A percentile compares a stretch with the other conserved stretches of the same genome.
Evolutionary conservation across 1,140 invertebrate genomes (phyloP).

Genomic region (Aporrectodea caliginosa): DNA sequence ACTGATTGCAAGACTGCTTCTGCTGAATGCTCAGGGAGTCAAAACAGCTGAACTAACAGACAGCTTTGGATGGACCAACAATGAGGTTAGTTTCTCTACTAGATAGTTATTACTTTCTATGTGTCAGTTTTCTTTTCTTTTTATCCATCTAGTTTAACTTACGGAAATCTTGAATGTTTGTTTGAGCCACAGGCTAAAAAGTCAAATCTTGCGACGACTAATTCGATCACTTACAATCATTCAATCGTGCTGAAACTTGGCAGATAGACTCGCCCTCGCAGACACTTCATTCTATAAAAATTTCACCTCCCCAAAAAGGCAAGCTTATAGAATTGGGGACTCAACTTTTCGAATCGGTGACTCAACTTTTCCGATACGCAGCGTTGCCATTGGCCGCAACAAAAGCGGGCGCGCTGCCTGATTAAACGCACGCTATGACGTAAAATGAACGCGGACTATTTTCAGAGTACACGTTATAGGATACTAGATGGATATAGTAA

Average conservation of each 20-base stretch:
- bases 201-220: not conserved
- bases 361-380: too few relatives aligned
- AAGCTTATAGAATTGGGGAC: too few relatives aligned
- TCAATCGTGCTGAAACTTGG: not conserved
- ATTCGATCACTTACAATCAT: not conserved
- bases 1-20: slow-evolving; percentile 47
- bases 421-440: too few relatives aligned
- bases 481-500: too few relatives aligned
- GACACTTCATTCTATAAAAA: too few relatives aligned
- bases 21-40: slow-evolving; percentile 46
- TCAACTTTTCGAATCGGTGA: too few relatives aligned
- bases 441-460: too few relatives aligned
- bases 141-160: not conserved
- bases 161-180: not conserved
- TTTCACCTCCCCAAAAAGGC: too few relatives aligned
- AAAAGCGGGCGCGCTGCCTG: too few relatives aligned
- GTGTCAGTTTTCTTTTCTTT: not conserved
- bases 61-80: slow-evolving; percentile 55
- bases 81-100: slow-evolving; percentile 44
- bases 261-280: too few relatives aligned
- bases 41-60: slow-evolving; percentile 49
- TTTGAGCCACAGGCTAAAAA: not conserved
- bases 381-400: too few relatives aligned
- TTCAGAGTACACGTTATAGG: too few relatives aligned
- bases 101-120: not conserved